phyloP scores from a whole-genome alignment of 2,113 vertebrate genomes.

The Pollachius pollachius region DNA sequence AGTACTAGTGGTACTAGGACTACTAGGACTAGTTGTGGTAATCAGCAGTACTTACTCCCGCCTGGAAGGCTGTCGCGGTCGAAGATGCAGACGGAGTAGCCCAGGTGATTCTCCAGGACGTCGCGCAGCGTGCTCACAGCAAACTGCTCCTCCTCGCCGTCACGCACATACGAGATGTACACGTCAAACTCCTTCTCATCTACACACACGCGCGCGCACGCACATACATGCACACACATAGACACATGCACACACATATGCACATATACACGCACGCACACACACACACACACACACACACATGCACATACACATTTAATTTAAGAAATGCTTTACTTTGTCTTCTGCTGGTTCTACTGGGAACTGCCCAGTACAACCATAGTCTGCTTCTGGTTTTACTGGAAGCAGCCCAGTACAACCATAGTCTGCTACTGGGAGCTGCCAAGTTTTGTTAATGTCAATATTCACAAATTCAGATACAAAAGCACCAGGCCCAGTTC shows the following conservation, averaged over 20 bases:
- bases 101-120: slow-evolving; percentile 91
- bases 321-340: too few species aligned
- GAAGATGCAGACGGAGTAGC: slow-evolving; percentile 94
- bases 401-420: too few species aligned
- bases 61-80: slow-evolving; percentile 96
- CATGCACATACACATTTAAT: too few species aligned
- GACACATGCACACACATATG: background rate
- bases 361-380: too few species aligned
- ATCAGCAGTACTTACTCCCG: slow-evolving; percentile 83
- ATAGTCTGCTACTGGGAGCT: too few species aligned
- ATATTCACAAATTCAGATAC: too few species aligned
- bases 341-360: too few species aligned
- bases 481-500: too few species aligned
- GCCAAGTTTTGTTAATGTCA: too few species aligned
- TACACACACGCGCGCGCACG: slow-evolving; percentile 39
- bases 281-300: too few species aligned
- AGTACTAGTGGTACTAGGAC: background rate
- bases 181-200: slow-evolving; percentile 94
- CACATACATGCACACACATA: background rate
- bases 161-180: slow-evolving; percentile 93
- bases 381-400: too few species aligned
- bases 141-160: slow-evolving; percentile 91
- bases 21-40: background rate
- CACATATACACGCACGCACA: too few species aligned
- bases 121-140: slow-evolving; percentile 84